phyloP scores from a whole-genome alignment of 2,797 vertebrate species.

The Heliangelus exortis region DNA sequence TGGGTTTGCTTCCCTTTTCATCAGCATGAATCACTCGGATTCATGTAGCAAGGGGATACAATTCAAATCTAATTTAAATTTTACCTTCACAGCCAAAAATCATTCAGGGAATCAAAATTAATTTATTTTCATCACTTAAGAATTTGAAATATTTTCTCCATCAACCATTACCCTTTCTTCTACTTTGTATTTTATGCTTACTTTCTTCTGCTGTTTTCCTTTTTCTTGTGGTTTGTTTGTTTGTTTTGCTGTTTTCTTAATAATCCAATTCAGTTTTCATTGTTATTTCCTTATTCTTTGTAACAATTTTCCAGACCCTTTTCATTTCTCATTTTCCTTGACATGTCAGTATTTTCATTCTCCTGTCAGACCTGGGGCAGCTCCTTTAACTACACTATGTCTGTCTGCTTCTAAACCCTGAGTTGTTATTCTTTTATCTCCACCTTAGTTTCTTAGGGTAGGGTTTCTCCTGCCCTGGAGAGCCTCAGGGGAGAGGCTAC shows the following conservation, averaged over 20 bases:
- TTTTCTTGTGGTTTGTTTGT: background rate
- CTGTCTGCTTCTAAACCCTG: background rate
- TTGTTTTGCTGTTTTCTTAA: background rate
- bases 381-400: background rate
- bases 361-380: background rate
- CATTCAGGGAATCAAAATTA: background rate
- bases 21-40: background rate
- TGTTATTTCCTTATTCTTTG: background rate
- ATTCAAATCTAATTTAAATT: background rate
- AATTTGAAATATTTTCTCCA: background rate
- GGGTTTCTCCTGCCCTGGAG: background rate
- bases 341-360: background rate
- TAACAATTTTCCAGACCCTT: background rate
- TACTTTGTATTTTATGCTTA: background rate
- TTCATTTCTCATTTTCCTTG: background rate
- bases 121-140: background rate
- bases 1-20: background rate
- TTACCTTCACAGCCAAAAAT: background rate
- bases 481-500: background rate
- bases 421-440: background rate
- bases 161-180: background rate
- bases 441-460: rapidly evolving
- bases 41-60: background rate
- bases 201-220: background rate
- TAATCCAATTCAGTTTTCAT: background rate